Conservation (phyloP, 2,113 vertebrate genomes). For the Haemorhous mexicanus region DNA sequence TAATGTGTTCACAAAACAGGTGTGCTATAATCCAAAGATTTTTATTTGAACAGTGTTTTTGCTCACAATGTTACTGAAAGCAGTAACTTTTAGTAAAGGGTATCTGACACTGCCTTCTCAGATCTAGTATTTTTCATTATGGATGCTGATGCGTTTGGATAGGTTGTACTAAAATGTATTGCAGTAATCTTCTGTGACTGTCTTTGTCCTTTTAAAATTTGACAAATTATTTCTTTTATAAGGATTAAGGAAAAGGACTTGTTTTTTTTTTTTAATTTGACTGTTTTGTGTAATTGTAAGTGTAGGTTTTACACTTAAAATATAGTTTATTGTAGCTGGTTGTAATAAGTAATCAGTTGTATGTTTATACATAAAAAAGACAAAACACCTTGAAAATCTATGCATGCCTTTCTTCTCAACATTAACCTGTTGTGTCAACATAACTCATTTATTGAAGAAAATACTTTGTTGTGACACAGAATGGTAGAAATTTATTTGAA, state of each 20-base stretch:
- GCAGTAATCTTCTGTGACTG: not conserved
- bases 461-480: not conserved
- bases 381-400: not conserved
- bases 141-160: constrained; percentile 16
- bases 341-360: not conserved
- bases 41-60: not conserved
- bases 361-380: not conserved
- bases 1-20: not conserved
- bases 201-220: not conserved
- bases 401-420: not conserved
- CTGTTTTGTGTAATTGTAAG: not conserved
- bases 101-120: constrained; percentile 16
- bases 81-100: not conserved
- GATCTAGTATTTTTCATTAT: not conserved
- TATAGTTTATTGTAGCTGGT: not conserved
- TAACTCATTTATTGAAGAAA: not conserved
- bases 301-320: not conserved
- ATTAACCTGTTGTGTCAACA: not conserved
- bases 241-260: not conserved
- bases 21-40: not conserved
- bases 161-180: not conserved
- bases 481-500: not conserved
- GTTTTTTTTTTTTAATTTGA: not conserved
- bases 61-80: not conserved
- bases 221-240: not conserved